These are phyloP conservation scores for Nasonia giraulti DNA, from an alignment of 1,140 invertebrate species.

Conservation along the genomic window DNA sequence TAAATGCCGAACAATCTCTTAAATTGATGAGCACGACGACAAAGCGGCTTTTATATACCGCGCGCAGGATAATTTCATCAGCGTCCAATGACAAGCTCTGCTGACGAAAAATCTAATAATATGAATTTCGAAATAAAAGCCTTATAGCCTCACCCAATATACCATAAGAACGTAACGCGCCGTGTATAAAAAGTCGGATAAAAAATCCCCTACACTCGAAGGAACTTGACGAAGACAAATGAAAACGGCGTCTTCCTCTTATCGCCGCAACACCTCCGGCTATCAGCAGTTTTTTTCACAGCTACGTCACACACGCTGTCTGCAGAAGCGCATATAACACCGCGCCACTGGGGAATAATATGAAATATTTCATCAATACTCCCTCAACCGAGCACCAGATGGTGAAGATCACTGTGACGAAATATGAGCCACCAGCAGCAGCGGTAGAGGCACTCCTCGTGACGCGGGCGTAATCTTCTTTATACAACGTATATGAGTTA, in stretches of 20 bases:
- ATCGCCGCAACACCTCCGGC: neutral
- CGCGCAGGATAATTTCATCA: too few relatives aligned
- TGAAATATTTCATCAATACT: conserved; percentile 1
- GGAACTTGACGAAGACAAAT: neutral
- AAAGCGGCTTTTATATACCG: too few relatives aligned
- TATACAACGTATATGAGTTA: neutral
- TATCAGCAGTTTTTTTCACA: neutral
- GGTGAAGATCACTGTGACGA: conserved; percentile 11
- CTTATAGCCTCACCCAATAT: too few relatives aligned
- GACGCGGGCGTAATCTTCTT: neutral
- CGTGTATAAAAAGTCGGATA: neutral
- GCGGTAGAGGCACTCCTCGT: neutral
- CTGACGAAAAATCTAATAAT: too few relatives aligned
- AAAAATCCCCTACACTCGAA: neutral
- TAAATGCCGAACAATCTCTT: neutral
- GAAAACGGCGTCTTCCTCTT: neutral
- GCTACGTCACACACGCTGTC: neutral
- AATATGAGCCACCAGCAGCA: conserved; percentile 2
- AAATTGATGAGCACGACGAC: neutral
- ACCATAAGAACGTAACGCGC: too few relatives aligned
- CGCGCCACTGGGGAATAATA: neutral
- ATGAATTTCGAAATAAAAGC: too few relatives aligned
- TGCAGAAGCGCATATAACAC: neutral
- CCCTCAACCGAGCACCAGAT: neutral
- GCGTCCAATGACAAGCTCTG: too few relatives aligned